A percentile compares a stretch with the other conserved stretches of the same genome.
Evolutionary conservation across 1,140 invertebrate genomes (phyloP).

Genomic region (Sinella curviseta): DNA sequence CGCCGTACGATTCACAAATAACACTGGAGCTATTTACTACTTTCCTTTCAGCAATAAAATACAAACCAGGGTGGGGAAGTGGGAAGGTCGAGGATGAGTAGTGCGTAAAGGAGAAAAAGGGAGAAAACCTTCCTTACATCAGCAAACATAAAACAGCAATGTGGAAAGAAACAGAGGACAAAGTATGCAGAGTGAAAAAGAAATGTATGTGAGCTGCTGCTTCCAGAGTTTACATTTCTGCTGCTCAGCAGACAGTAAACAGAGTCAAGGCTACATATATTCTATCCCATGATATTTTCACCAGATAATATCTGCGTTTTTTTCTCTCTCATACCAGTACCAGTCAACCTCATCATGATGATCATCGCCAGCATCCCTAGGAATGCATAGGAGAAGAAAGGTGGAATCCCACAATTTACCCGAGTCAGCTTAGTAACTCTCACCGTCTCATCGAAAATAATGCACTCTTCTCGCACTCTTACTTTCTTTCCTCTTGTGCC

Average conservation of each 20-base stretch:
- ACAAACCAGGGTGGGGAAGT: too few relatives aligned
- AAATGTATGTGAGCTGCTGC: not conserved
- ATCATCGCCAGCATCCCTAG: not conserved
- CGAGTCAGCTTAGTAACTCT: not conserved
- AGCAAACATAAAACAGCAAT: not conserved
- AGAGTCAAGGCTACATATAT: not conserved
- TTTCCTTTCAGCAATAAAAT: not conserved
- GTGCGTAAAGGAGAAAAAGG: not conserved
- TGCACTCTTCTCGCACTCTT: not conserved
- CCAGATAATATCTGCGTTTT: too few relatives aligned
- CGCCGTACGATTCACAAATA: not conserved
- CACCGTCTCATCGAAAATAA: not conserved
- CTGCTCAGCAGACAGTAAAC: not conserved
- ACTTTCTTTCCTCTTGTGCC: too few relatives aligned
- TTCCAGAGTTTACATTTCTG: not conserved
- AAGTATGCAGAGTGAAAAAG: too few relatives aligned
- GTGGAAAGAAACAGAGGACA: not conserved
- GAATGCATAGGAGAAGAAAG: not conserved
- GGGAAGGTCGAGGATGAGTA: not conserved
- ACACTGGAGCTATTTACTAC: not conserved
- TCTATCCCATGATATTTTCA: too few relatives aligned
- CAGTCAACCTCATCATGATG: not conserved
- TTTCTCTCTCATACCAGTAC: too few relatives aligned
- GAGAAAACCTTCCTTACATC: not conserved
- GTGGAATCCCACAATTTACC: not conserved